Conservation (phyloP, 2,888 invertebrate genomes). For the Stenoptilia bipunctidactyla region DNA sequence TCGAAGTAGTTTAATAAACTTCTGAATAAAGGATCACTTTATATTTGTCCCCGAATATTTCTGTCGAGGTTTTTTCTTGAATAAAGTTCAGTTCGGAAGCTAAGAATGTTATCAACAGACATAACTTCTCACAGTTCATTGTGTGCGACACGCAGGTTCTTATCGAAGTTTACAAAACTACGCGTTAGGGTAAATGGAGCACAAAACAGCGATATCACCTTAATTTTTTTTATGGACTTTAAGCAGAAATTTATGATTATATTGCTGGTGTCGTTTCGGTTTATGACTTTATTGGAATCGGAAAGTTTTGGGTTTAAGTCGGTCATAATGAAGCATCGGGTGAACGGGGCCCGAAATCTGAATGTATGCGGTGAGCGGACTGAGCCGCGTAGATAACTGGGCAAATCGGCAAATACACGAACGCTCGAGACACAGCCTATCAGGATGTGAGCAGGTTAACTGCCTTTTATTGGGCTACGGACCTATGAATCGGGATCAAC, state of each 20-base stretch:
- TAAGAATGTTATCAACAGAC: not conserved
- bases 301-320: not conserved
- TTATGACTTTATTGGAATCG: not conserved
- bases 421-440: conserved; percentile 8
- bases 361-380: conserved; percentile 7
- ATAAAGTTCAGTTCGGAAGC: too few species aligned
- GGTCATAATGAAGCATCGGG: too few species aligned
- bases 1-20: too few species aligned
- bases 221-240: not conserved
- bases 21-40: too few species aligned
- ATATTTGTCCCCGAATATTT: too few species aligned
- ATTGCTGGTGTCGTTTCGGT: not conserved
- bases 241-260: not conserved
- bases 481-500: too few species aligned
- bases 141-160: not conserved
- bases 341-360: not conserved
- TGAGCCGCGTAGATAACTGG: conserved; percentile 35
- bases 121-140: not conserved
- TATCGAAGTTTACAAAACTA: not conserved
- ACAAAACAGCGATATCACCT: not conserved
- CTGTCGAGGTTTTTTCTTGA: too few species aligned
- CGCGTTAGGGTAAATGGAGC: not conserved
- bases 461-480: too few species aligned
- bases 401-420: conserved; percentile 29
- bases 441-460: conserved; percentile 11